A percentile compares a stretch with the other conserved stretches of the same genome.
Evolutionary conservation across 2,797 vertebrate species (phyloP).

Genomic region (Myotis findleyi): DNA sequence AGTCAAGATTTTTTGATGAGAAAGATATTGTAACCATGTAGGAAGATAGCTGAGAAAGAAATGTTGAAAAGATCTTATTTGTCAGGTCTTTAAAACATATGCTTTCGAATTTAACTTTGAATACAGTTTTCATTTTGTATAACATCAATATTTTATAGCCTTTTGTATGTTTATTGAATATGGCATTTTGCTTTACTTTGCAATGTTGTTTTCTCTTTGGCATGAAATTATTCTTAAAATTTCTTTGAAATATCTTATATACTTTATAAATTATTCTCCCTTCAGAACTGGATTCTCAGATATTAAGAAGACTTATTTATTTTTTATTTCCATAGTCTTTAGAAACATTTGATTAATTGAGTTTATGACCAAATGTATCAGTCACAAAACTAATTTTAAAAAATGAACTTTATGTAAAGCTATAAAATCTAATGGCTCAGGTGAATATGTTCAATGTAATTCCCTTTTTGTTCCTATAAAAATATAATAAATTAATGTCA

Average conservation of each 20-base stretch:
- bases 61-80: constrained; percentile 12
- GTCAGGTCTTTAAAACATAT: not conserved
- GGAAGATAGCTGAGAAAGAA: constrained; percentile 10
- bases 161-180: not conserved
- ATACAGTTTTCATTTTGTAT: constrained; percentile 20
- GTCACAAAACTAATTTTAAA: not conserved
- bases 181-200: constrained; percentile 13
- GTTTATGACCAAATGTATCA: not conserved
- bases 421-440: not conserved
- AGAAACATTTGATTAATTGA: not conserved
- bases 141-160: not conserved
- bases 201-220: not conserved
- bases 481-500: not conserved
- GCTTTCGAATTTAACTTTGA: constrained; percentile 11
- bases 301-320: not conserved
- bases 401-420: constrained; percentile 16
- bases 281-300: not conserved
- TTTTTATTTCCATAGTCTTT: constrained; percentile 34
- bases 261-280: constrained; percentile 16
- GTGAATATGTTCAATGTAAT: not conserved
- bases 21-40: not conserved
- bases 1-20: not conserved
- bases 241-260: not conserved
- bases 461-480: not conserved
- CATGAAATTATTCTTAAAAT: constrained; percentile 35